Conservation (phyloP, 1,140 invertebrate genomes). For the Heterodera schachtii region DNA sequence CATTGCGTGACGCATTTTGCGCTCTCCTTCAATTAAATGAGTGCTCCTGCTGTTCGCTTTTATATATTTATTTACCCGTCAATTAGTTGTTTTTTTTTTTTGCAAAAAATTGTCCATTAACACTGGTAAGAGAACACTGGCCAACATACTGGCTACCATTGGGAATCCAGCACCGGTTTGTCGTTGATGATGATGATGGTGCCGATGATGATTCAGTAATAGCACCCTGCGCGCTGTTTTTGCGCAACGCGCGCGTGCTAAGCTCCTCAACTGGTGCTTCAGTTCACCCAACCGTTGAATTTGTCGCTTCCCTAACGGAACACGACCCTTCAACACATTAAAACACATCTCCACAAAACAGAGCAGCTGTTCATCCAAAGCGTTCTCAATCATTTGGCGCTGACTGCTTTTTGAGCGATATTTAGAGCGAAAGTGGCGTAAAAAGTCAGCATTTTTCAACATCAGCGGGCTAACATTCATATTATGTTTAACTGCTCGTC, state of each 20-base stretch:
- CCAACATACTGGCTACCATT: slow-evolving; percentile 2
- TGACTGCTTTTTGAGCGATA: not conserved
- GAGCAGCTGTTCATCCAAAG: slow-evolving; percentile 23
- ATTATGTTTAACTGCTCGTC: no score
- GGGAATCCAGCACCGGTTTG: slow-evolving; percentile 11
- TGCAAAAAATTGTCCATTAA: no score
- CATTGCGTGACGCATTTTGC: no score
- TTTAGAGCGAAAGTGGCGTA: not conserved
- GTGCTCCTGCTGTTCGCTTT: not conserved
- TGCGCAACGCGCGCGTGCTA: no score
- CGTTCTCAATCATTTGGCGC: not conserved
- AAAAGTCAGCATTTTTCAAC: slow-evolving; percentile 13
- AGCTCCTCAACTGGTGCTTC: no score
- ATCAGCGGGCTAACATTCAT: not conserved
- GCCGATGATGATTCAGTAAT: no score
- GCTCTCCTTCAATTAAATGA: no score
- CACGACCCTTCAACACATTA: slow-evolving; percentile 33
- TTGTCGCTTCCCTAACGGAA: slow-evolving; percentile 4
- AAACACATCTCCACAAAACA: slow-evolving; percentile 29
- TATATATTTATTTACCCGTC: not conserved
- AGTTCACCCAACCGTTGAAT: no score
- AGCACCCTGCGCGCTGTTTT: slow-evolving; percentile 24
- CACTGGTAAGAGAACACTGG: no score
- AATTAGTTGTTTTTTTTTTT: no score
- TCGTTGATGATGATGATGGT: no score